These are phyloP conservation scores for Lycia hirtaria DNA, from an alignment of 2,888 invertebrate genomes.

Conservation along the genomic window DNA sequence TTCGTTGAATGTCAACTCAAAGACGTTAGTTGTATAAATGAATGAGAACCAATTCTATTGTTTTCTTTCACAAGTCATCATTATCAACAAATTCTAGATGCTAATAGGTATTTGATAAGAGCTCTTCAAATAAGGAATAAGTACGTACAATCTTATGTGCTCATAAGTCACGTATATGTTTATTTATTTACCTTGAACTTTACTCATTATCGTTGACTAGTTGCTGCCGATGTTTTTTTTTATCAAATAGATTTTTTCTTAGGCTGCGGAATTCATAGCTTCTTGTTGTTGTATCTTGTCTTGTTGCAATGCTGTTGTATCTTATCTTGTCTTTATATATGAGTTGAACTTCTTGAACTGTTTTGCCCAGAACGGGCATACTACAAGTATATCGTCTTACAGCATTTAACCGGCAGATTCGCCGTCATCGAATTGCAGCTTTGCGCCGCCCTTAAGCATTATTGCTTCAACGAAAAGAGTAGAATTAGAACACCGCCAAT, in stretches of 20 bases:
- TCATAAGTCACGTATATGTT: background rate
- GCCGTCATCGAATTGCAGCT: too few relatives aligned
- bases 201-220: background rate
- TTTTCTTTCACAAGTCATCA: background rate
- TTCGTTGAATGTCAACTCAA: background rate
- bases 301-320: too few relatives aligned
- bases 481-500: too few relatives aligned
- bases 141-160: background rate
- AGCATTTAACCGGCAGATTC: too few relatives aligned
- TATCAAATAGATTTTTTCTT: background rate
- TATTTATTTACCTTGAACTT: background rate
- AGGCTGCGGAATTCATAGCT: too few relatives aligned
- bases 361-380: too few relatives aligned
- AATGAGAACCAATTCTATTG: background rate
- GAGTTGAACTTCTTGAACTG: too few relatives aligned
- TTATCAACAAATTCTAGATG: background rate
- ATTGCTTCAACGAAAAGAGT: too few relatives aligned
- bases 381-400: too few relatives aligned
- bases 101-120: background rate
- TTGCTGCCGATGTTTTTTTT: background rate
- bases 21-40: background rate
- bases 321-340: too few relatives aligned
- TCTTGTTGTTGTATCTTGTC: too few relatives aligned
- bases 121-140: background rate
- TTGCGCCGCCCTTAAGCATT: too few relatives aligned